Evolutionary conservation across 2,888 invertebrate genomes (phyloP).

Genomic region (Ophonus ardosiacus): DNA sequence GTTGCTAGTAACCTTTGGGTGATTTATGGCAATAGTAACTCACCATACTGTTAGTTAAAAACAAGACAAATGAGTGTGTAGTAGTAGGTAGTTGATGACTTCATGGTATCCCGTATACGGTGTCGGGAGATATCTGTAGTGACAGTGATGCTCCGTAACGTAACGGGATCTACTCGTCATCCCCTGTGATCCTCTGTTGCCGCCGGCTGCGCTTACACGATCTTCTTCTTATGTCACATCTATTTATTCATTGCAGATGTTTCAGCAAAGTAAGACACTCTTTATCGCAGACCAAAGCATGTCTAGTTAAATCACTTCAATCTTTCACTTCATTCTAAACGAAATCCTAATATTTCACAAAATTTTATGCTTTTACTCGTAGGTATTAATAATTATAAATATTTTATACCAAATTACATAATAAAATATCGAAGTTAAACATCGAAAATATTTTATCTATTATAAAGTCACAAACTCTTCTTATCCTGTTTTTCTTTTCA

Average conservation of each 20-base stretch:
- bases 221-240: conserved; percentile 46
- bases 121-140: conserved; percentile 29
- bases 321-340: neutral
- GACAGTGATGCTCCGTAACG: conserved; percentile 38
- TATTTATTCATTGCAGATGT: conserved; percentile 38
- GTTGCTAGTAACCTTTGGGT: too few relatives aligned
- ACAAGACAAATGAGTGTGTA: neutral
- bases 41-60: too few relatives aligned
- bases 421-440: too few relatives aligned
- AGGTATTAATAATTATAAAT: too few relatives aligned
- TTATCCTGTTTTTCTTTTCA: too few relatives aligned
- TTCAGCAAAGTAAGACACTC: neutral
- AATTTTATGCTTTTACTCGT: too few relatives aligned
- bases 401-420: too few relatives aligned
- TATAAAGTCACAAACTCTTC: too few relatives aligned
- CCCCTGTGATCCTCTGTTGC: conserved; percentile 49
- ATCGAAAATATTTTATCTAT: too few relatives aligned
- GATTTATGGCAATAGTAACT: too few relatives aligned
- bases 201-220: conserved; percentile 9
- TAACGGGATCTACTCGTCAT: conserved; percentile 53
- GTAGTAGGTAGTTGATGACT: neutral
- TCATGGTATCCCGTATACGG: neutral
- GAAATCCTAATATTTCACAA: too few relatives aligned
- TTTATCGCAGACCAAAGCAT: neutral
- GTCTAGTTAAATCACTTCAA: neutral